A percentile compares a stretch with the other conserved stretches of the same genome.
phyloP scores from a whole-genome alignment of 2,113 vertebrate genomes.

The Onychostruthus taczanowskii region DNA sequence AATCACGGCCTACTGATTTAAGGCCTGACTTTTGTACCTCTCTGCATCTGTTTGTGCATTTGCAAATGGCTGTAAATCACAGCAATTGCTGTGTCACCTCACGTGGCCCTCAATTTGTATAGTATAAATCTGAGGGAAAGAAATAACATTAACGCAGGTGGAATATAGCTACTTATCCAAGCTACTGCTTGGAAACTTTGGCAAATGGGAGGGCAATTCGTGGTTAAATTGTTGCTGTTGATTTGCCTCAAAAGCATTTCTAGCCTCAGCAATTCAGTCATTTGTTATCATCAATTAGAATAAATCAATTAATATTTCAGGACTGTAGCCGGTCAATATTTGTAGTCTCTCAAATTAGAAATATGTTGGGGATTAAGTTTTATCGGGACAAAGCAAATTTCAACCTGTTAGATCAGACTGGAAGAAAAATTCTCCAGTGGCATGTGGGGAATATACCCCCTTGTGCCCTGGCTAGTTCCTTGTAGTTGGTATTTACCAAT shows the following conservation, averaged over 20 bases:
- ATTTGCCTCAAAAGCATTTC: not conserved
- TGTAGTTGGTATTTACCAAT: not conserved
- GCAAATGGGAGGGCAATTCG: not conserved
- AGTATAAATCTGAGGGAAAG: not conserved
- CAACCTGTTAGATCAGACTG: not conserved
- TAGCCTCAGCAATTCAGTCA: not conserved
- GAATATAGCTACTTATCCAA: not conserved
- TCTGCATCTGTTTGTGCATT: not conserved
- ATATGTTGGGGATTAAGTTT: not conserved
- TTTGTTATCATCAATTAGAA: not conserved
- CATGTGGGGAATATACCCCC: accelerated
- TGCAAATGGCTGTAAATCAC: not conserved
- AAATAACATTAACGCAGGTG: not conserved
- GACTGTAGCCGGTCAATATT: no score
- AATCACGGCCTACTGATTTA: not conserved
- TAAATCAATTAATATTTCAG: not conserved
- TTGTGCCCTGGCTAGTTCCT: not conserved
- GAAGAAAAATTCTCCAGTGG: not conserved
- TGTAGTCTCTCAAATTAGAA: not conserved
- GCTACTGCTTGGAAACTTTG: not conserved
- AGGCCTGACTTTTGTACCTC: not conserved
- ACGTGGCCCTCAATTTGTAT: not conserved
- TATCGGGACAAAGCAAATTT: not conserved
- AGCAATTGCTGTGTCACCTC: not conserved
- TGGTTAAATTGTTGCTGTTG: not conserved